Evolutionary conservation across 2,888 invertebrate species (phyloP), one percentile per base, ranked within the genome.

Genomic region (Desoria tigrina): DNA sequence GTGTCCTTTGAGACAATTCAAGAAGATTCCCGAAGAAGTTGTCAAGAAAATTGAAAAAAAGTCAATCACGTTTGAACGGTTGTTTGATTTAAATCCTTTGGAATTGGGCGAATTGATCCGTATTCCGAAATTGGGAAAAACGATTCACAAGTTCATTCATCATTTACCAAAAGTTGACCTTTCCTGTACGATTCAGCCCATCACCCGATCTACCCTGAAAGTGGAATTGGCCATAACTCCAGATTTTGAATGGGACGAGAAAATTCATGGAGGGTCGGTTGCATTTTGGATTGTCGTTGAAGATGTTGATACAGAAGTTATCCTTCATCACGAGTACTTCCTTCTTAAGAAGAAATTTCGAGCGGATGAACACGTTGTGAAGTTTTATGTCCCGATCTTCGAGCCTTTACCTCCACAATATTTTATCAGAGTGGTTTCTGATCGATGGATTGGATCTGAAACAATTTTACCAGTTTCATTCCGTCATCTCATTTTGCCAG

Each of bases 181-280:
- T 9, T 90, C 94, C 0, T 97, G 98, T 0, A 95, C 98, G 79
- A 95, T 99, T 75, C 97, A 98, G 80, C 99, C 99, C 0, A 94
- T 99, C 72, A 99, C 99, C 0, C 79, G 92, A 61, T 89, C 92
- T 1, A 98, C 97, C 0, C 82, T 99, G 23, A 84, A 94, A 61
- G 95, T 99, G 0, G 98, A 99, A 81, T 82, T 99, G 18, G 97
- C 97, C 0, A 93, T 99, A 66, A 95, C 95, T 0, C 98, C 99
- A 0, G 98, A 99, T 82, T 99, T 99, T 81, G 94, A 97, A 78
- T 99, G 99, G 99, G 98, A 99, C 77, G 97, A 97, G 71, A 97
- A 96, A 82, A 84, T 91, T 26, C 86, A 87, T 77, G 88, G 88
- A 28, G 84, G 84, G 62, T 84, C 88, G 2, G 83, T 84, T 76